These are phyloP conservation scores for Ericerus pela DNA, from an alignment of 1,140 invertebrate species.

Conservation along the genomic window DNA sequence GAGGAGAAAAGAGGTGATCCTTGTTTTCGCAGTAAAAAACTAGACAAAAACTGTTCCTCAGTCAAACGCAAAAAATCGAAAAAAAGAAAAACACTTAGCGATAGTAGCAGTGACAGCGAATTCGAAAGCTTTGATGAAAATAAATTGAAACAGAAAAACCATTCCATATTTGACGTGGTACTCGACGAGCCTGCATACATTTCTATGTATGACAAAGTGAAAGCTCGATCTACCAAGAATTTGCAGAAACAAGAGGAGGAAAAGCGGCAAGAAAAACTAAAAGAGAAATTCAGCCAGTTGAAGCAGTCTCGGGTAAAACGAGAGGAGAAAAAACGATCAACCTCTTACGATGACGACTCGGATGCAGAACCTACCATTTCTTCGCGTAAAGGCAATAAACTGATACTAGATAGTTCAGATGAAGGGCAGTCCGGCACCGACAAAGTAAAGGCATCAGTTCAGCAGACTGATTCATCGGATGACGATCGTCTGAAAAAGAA, in stretches of 20 bases:
- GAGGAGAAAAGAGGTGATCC: conserved; percentile 18
- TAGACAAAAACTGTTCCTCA: conserved; percentile 29
- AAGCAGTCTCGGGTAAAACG: conserved; percentile 72
- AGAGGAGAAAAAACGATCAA: conserved; percentile 71
- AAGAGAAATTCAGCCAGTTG: conserved; percentile 75
- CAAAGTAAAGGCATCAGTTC: background rate
- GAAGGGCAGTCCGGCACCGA: conserved; percentile 21
- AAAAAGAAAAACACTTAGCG: conserved; percentile 16
- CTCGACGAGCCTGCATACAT: conserved; percentile 81
- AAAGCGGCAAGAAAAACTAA: conserved; percentile 68
- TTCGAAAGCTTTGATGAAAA: conserved; percentile 41
- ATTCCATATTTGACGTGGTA: conserved; percentile 82
- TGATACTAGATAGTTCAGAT: conserved; percentile 25
- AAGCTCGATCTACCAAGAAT: conserved; percentile 81
- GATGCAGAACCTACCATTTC: conserved; percentile 37
- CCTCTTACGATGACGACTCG: conserved; percentile 69
- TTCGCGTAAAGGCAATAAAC: conserved; percentile 22
- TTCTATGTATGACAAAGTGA: conserved; percentile 98
- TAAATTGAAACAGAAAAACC: conserved; percentile 43
- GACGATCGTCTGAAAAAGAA: conserved; percentile 17
- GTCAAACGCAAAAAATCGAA: conserved; percentile 20
- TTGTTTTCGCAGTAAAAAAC: conserved; percentile 17
- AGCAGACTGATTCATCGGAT: conserved; percentile 21
- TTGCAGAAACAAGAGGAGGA: conserved; percentile 82
- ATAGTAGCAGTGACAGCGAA: conserved; percentile 20